Conservation (phyloP, 2,113 vertebrate species). For the Ctenomys sociabilis region DNA sequence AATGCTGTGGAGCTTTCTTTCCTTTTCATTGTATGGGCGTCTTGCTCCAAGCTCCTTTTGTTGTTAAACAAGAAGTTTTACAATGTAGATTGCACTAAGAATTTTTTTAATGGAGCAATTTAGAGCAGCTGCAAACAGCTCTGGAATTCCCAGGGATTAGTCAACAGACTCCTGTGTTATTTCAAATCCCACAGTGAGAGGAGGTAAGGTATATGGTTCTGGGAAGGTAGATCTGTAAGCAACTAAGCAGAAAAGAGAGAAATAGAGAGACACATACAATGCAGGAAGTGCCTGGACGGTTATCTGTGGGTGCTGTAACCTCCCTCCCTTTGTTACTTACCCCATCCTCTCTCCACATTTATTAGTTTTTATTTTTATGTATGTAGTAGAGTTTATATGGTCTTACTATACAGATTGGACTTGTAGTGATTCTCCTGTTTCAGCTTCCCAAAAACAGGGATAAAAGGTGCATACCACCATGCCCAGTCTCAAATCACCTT, state of each 20-base stretch:
- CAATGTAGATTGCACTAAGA: slow-evolving; percentile 70
- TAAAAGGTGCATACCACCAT: too few species aligned
- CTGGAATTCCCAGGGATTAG: slow-evolving; percentile 73
- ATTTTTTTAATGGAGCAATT: slow-evolving; percentile 77
- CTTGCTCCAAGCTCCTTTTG: slow-evolving; percentile 69
- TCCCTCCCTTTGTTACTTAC: background rate
- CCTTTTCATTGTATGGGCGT: slow-evolving; percentile 61
- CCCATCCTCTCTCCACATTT: background rate
- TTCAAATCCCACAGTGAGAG: slow-evolving; percentile 53
- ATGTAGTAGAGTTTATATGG: too few species aligned
- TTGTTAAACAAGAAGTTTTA: slow-evolving; percentile 77
- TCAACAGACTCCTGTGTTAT: slow-evolving; percentile 62
- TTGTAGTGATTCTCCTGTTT: too few species aligned
- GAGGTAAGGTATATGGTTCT: slow-evolving; percentile 45
- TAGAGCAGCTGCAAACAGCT: slow-evolving; percentile 68
- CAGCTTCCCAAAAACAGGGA: too few species aligned
- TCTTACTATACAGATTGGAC: too few species aligned
- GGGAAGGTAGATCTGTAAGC: background rate
- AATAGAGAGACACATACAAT: background rate
- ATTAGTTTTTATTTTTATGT: background rate
- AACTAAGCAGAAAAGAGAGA: background rate
- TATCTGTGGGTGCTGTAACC: background rate
- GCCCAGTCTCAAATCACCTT: too few species aligned
- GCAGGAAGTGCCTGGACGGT: background rate
- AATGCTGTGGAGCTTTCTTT: slow-evolving; percentile 42